phyloP scores from a whole-genome alignment of 2,113 vertebrate genomes.

The Notothenia rossii region DNA sequence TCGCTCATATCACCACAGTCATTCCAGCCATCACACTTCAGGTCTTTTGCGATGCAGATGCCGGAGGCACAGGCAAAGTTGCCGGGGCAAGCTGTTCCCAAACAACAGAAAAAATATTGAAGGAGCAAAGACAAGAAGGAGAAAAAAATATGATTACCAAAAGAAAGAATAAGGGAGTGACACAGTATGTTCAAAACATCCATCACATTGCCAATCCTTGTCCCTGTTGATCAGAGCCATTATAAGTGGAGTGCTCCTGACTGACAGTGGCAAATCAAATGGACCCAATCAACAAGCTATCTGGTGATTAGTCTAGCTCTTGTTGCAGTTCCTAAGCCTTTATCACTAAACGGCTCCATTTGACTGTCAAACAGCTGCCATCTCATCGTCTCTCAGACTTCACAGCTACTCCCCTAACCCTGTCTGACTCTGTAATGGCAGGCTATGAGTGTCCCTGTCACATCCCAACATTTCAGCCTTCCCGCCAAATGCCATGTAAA shows the following conservation, averaged over 20 bases:
- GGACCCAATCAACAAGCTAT: conserved; percentile 67
- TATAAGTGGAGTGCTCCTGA: conserved; percentile 56
- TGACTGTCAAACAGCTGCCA: conserved; percentile 55
- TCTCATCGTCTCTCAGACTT: conserved; percentile 15
- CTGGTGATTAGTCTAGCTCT: conserved; percentile 64
- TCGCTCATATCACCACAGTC: conserved; percentile 87
- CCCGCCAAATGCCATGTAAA: background rate
- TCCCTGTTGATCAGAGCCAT: conserved; percentile 69
- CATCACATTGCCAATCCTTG: conserved; percentile 54
- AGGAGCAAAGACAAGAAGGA: background rate
- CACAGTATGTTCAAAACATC: conserved; percentile 55
- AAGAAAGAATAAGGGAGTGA: conserved; percentile 48
- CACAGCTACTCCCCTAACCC: conserved; percentile 17
- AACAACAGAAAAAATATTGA: conserved; percentile 16
- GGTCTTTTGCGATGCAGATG: conserved; percentile 73
- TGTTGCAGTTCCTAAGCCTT: conserved; percentile 32
- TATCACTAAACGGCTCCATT: conserved; percentile 51
- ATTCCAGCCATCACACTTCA: conserved; percentile 84
- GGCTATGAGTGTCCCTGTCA: conserved; percentile 36
- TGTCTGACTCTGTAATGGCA: conserved; percentile 29
- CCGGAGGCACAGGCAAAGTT: conserved; percentile 79
- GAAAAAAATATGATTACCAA: conserved; percentile 36
- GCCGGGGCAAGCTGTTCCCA: conserved; percentile 79
- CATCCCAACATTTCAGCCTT: conserved; percentile 22
- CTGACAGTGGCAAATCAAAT: conserved; percentile 74